Conservation (phyloP, 2,888 invertebrate species). For the Loripinus fragilis region DNA sequence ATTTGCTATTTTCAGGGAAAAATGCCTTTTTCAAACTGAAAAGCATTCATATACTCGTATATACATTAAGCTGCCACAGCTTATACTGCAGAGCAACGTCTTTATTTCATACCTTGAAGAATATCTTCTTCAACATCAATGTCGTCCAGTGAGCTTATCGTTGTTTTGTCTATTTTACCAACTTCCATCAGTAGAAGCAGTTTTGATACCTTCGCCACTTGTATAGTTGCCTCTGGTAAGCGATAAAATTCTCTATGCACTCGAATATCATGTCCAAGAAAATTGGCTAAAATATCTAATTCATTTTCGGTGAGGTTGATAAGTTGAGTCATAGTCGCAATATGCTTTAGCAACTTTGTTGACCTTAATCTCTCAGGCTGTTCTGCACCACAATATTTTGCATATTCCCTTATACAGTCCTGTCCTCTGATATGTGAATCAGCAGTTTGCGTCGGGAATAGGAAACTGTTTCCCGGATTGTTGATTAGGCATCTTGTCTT, state of each 20-base stretch:
- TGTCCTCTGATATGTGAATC: slow-evolving; percentile 18
- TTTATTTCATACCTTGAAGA: background rate
- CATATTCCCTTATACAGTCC: slow-evolving; percentile 6
- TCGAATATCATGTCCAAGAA: slow-evolving; percentile 28
- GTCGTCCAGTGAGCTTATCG: background rate
- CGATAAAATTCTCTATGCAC: slow-evolving; percentile 27
- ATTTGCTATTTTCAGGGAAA: too few species aligned
- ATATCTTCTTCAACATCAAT: background rate
- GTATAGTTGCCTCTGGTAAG: slow-evolving; percentile 27
- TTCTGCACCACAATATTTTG: slow-evolving; percentile 18
- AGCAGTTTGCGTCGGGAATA: background rate
- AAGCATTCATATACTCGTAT: too few species aligned
- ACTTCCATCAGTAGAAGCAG: background rate
- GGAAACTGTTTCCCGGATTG: background rate
- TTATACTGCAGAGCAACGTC: too few species aligned
- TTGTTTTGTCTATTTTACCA: background rate
- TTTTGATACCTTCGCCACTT: slow-evolving; percentile 31
- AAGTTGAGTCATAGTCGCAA: slow-evolving; percentile 30
- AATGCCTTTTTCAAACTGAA: too few species aligned
- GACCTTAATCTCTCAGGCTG: slow-evolving; percentile 11
- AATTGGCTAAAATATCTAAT: slow-evolving; percentile 24
- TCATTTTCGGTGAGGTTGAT: slow-evolving; percentile 25
- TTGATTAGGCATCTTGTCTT: background rate
- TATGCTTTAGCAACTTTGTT: slow-evolving; percentile 29
- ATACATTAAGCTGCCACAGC: too few species aligned